Base-by-base conservation (phyloP, 1,140 invertebrate genomes). In the Olivierus martensii region DNA sequence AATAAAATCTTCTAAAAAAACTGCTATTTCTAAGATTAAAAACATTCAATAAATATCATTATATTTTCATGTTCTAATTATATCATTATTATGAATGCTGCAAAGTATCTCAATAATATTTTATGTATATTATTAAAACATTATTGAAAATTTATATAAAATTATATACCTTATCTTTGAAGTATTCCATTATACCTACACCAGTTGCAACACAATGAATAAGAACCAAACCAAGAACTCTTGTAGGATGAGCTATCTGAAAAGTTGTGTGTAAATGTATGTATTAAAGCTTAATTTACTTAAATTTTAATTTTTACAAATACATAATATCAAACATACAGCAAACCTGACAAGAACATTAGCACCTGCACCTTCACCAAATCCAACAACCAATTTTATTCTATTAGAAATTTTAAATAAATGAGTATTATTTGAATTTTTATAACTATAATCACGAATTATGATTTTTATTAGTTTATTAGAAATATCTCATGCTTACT, bases 171-270 rank as follows among this genome's bases (percentile, higher is more conserved):
- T 87, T 81, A 61, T 83, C 83, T 63, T 84, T 84, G 66, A 92
- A 82, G 58, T 84, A 84, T 64, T 92, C 87, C 66, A 87, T 78
- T 35, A 92, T 82, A 11, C 84, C 84, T 11, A 85, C 84, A 18
- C 86, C 83, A 44, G 86, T 87, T 19, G 80, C 82, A 0, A 87
- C 91, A 64, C 85, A 87, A 71, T 93, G 88, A 61, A 93, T 84
- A 47, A 92, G 74, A 59, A 86, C 78, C 3, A 88, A 73, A 6
- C 84, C 88, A 19, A 88, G 69, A 15, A 79, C 77, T 34, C 86
- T 72, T 5, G 79, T 73, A 0, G 84, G 83, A 69, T 85, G 79
- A 14, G 80, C 80, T 55, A 88, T 70, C 67, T 69, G 45, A 56
- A 63, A 28, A 28, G 9, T 28, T 28, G 4, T 9, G 9, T 28